Evolutionary conservation across 30 jellyfish, hydroid and myxozoan species (phyloP), one percentile per base, ranked within the genome.

Genomic region (Nemopilema nomurai): DNA sequence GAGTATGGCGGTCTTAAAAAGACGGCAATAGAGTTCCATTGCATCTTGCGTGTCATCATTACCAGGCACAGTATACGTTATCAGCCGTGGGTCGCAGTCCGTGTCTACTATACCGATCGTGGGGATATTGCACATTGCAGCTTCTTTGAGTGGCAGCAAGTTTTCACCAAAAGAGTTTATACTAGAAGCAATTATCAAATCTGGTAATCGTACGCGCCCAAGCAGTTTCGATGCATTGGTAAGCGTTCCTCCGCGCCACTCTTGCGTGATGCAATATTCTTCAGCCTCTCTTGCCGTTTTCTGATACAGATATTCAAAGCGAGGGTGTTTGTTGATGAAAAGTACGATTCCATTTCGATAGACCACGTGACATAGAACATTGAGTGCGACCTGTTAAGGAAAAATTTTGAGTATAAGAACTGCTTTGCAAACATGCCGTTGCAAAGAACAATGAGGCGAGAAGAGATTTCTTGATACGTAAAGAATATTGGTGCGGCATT

Each of bases 81-180:
- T 62, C n/a, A 81, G 88, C 67, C 96, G n/a, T 49, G 99, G 99
- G 69, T 96, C 99, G 53, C 97, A 96, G 72, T 96, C 98, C 30
- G 98, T 86, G 67, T 96, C 99, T 8, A 92, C 94, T 41, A 96
- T 76, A 0, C 99, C 99, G 50, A 96, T 92, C 1, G 96, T 65
- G 32, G 99, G 99, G 29, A 96, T 96, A 74, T 87, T 87, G 51
- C 97, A 87, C 98, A 96, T 96, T 8, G 98, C 92, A 29, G 98
- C 98, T 77, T 96, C 99, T 52, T 62, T 88, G 20, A 96, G 71
- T 17, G 99, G 96, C 25, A 81, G 79, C 29, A 81, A 71, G 4
- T 50, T 79, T 16, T 78, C 80, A 21, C 92, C 97, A 77, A 95
- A 80, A 28, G 93, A 31, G 32, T 95, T 85, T 8, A 78, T 63